phyloP scores from a whole-genome alignment of 2,113 vertebrate species.

The Menidia beryllina region DNA sequence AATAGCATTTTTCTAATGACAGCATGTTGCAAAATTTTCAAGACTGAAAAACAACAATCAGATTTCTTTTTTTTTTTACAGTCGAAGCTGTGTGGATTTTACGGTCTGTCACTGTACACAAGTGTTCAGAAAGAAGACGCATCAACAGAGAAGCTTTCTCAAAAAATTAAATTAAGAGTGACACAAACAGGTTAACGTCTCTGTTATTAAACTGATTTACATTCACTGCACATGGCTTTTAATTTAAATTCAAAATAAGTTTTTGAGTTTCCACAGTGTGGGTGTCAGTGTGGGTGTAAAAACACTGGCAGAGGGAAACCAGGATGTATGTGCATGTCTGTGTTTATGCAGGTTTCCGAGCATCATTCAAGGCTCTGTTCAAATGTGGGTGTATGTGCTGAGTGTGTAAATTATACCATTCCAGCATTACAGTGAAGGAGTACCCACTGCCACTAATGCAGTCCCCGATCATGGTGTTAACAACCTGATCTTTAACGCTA shows the following conservation, averaged over 20 bases:
- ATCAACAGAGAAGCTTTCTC: too few relatives aligned
- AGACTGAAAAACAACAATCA: conserved; percentile 19
- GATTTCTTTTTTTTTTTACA: too few relatives aligned
- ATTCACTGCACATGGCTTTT: conserved; percentile 59
- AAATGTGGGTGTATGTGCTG: conserved; percentile 59
- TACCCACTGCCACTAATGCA: conserved; percentile 74
- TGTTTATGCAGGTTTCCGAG: background rate
- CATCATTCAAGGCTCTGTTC: conserved; percentile 24
- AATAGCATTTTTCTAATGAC: background rate
- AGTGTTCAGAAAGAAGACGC: background rate
- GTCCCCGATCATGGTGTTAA: conserved; percentile 76
- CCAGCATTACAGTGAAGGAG: conserved; percentile 67
- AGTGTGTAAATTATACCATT: conserved; percentile 71
- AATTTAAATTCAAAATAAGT: conserved; percentile 60
- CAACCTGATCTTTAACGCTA: conserved; percentile 74
- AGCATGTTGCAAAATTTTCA: background rate
- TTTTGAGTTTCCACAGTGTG: conserved; percentile 41
- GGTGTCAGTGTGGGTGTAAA: conserved; percentile 48
- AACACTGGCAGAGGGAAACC: conserved; percentile 22
- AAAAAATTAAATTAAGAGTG: conserved; percentile 25
- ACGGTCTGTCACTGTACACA: background rate
- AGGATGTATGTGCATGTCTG: background rate
- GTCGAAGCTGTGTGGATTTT: background rate
- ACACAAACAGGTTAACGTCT: conserved; percentile 49
- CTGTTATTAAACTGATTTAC: conserved; percentile 49